Percentiles rank a stretch among this genome's conserved stretches.
Evolutionary conservation across 2,888 invertebrate genomes (phyloP).

Genomic region (Troides helena): DNA sequence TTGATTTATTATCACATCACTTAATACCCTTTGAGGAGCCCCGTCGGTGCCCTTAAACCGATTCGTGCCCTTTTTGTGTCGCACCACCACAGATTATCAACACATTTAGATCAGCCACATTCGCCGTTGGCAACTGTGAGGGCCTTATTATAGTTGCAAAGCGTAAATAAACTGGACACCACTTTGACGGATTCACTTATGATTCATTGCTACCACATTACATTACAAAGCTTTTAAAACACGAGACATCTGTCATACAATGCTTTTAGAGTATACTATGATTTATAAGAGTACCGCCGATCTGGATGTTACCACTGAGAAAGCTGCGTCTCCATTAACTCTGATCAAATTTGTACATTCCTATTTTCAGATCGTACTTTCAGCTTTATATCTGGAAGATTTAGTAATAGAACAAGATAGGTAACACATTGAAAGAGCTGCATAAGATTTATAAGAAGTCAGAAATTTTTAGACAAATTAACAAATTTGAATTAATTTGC

Average conservation of each 20-base stretch:
- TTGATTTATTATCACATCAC: slow-evolving; percentile 70
- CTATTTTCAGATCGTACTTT: slow-evolving; percentile 4
- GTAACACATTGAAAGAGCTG: neutral
- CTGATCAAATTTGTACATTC: slow-evolving; percentile 5
- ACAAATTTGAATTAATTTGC: neutral
- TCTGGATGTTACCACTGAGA: slow-evolving; percentile 9
- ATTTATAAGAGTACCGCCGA: slow-evolving; percentile 19
- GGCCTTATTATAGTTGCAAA: slow-evolving; percentile 35
- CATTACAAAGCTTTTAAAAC: slow-evolving; percentile 31
- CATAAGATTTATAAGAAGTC: neutral
- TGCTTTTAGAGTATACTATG: slow-evolving; percentile 26
- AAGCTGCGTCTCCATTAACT: slow-evolving; percentile 5
- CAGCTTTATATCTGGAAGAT: neutral
- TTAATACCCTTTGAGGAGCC: slow-evolving; percentile 57
- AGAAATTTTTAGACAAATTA: neutral
- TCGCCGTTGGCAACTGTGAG: slow-evolving; percentile 34
- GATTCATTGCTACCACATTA: slow-evolving; percentile 30
- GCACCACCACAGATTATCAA: slow-evolving; percentile 63
- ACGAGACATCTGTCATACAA: slow-evolving; percentile 30
- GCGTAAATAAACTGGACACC: slow-evolving; percentile 20
- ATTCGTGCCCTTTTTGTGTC: slow-evolving; percentile 57
- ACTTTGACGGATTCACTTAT: slow-evolving; percentile 30
- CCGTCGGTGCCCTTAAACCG: slow-evolving; percentile 45
- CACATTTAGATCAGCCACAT: slow-evolving; percentile 40
- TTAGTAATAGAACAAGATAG: neutral